These are phyloP conservation scores for Excalfactoria chinensis DNA, from an alignment of 2,113 vertebrate genomes.

Conservation along the genomic window DNA sequence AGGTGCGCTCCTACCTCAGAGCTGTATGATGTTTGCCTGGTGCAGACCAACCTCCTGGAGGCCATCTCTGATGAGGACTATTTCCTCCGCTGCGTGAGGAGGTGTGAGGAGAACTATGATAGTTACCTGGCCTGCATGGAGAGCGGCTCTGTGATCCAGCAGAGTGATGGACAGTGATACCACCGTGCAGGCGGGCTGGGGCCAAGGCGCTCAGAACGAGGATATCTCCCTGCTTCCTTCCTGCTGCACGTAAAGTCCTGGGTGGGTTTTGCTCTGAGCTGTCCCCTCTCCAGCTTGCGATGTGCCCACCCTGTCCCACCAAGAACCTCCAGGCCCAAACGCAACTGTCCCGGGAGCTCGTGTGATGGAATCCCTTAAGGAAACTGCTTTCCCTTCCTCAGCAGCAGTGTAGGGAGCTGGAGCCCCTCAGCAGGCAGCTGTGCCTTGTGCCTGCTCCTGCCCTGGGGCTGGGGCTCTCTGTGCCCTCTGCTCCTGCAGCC, in stretches of 20 bases:
- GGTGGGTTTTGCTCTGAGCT: not conserved
- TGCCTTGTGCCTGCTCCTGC: too few relatives aligned
- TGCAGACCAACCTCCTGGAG: conserved; percentile 87
- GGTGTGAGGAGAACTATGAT: conserved; percentile 87
- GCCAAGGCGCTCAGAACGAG: not conserved
- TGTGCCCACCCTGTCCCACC: not conserved
- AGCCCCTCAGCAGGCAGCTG: not conserved
- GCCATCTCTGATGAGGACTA: conserved; percentile 86
- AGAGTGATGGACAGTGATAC: not conserved
- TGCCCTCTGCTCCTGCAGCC: not conserved
- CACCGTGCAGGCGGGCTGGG: not conserved
- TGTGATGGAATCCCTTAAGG: not conserved
- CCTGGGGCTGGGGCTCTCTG: not conserved
- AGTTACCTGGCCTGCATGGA: conserved; percentile 68
- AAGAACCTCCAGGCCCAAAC: not conserved
- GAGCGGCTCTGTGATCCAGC: not conserved
- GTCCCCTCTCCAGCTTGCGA: not conserved
- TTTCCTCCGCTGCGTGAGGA: conserved; percentile 82
- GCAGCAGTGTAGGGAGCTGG: fast-evolving
- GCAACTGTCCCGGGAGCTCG: not conserved
- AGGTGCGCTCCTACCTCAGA: conserved; percentile 77
- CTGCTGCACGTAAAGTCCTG: fast-evolving
- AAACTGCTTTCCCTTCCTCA: not conserved
- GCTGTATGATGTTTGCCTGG: conserved; percentile 84
- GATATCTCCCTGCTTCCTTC: not conserved